These are phyloP conservation scores for Syngnathus acus DNA, from an alignment of 2,797 vertebrate genomes.

Conservation along the genomic window DNA sequence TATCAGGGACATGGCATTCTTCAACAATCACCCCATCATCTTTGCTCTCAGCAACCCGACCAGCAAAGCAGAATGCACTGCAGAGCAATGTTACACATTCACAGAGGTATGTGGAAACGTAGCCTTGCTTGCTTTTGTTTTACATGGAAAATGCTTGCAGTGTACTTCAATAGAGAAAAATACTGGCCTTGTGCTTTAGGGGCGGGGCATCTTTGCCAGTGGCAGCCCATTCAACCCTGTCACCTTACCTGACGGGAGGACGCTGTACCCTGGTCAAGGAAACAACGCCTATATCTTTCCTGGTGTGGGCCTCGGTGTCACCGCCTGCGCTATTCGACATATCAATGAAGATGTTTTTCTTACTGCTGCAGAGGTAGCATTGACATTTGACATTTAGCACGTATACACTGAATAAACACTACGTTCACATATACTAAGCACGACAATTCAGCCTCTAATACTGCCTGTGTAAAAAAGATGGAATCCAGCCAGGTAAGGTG, in stretches of 20 bases:
- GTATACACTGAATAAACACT: background rate
- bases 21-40: slow-evolving; percentile 87
- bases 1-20: slow-evolving; percentile 85
- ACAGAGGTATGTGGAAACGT: slow-evolving; percentile 76
- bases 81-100: slow-evolving; percentile 88
- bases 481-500: background rate
- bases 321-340: slow-evolving; percentile 75
- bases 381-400: background rate
- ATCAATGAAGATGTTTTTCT: slow-evolving; percentile 84
- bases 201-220: slow-evolving; percentile 89
- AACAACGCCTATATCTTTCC: slow-evolving; percentile 98
- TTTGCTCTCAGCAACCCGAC: slow-evolving; percentile 98
- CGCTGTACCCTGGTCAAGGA: slow-evolving; percentile 87
- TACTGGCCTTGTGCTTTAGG: slow-evolving; percentile 63
- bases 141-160: background rate
- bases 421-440: background rate
- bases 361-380: slow-evolving; percentile 84
- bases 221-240: slow-evolving; percentile 93
- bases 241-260: slow-evolving; percentile 79
- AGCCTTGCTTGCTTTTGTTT: background rate
- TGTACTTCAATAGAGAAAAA: background rate
- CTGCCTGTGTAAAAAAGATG: background rate
- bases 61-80: slow-evolving; percentile 96
- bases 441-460: background rate
- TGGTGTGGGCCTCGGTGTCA: slow-evolving; percentile 84